Evolutionary conservation across 2,888 invertebrate species (phyloP), one percentile per base, ranked within the genome.

Genomic region (Agrotis exclamationis): DNA sequence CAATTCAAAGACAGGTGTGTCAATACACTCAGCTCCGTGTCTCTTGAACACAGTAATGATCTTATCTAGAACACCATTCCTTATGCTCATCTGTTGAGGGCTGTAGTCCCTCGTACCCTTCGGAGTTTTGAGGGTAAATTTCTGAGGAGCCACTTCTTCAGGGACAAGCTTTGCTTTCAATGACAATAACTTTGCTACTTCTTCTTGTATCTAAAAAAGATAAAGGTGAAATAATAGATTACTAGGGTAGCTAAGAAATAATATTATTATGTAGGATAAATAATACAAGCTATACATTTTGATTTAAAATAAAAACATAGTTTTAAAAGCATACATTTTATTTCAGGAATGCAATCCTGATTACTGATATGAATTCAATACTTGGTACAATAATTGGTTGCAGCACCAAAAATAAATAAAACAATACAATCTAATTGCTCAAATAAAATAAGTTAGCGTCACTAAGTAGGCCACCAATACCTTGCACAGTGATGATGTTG

Each of bases 21-120:
- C 99, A 89, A 99, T 99, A 24, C 99, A 99, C 91, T 99, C 99
- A 22, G 99, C 99, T 51, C 99, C 99, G 89, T 99, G 99, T 80
- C 98, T 98, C 92, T 99, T 99, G 92, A 99, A 99, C 69, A 99
- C 98, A 6, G 97, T 93, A 28, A 98, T 97, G 79, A 99, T 98
- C 93, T 98, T 99, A 75, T 98, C 97, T 82, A 99, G 96, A 1
- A 99, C 98, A 74, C 97, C 96, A 87, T 98, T 97, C 45, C 99
- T 97, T 73, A 99, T 96, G 0, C 98, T 98, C 99, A 99, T 99
- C 94, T 99, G 99, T 86, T 98, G 97, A 0, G 99, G 99, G 73
- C 97, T 98, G 95, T 98, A 99, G 92, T 99, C 99, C 70, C 99
- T 96, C 0, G 99, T 99, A 6, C 99, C 98, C 93, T 99, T 99